Evolutionary conservation across 2,113 vertebrate species (phyloP), one percentile per base, ranked within the genome.

Genomic region (Saimiri boliviensis): DNA sequence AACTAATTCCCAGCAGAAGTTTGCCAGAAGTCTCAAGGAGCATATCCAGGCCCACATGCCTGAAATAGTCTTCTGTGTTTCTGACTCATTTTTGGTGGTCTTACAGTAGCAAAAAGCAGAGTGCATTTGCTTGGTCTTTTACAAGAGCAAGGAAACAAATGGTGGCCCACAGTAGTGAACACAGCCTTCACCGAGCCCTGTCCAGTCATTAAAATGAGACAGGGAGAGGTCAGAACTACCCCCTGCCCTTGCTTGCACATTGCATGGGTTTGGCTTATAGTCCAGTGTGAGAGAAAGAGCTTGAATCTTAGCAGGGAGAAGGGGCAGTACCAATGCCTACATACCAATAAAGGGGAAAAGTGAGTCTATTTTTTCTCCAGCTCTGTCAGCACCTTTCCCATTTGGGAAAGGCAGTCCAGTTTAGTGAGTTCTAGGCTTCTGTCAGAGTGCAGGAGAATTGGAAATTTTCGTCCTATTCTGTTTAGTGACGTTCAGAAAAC

Each of bases 401-500:
- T 30, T 25, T 82, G 83, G 56, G 54, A 87, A 96, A 85, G 77
- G 32, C 87, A 86, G 71, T 84, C 84, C 79, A 85, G 87, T 94
- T 96, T 79, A 91, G 42, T 83, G 83, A 94, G 74, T 80, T 91
- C 73, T 74, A 87, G 83, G 56, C 83, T 80, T 89, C 89, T 92
- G 79, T 91, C 77, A 93, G 77, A 86, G 63, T 88, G 93, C 47
- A 89, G 68, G 73, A 86, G 54, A 89, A 95, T 27, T 80, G 20
- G 79, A 94, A 94, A 95, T 86, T 96, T 94, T 68, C 89, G 49
- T 93, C 71, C 89, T 97, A 20, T 93, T 42, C 76, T 74, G 0
- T 96, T 89, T 16, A 83, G 89, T 56, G 89, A 97, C 93, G 6
- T 66, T 93, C 54, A 77, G 92, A 95, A 96, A 94, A 96, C 71